Conservation (phyloP, 1,140 invertebrate genomes). For the Macrostomum lignano region DNA sequence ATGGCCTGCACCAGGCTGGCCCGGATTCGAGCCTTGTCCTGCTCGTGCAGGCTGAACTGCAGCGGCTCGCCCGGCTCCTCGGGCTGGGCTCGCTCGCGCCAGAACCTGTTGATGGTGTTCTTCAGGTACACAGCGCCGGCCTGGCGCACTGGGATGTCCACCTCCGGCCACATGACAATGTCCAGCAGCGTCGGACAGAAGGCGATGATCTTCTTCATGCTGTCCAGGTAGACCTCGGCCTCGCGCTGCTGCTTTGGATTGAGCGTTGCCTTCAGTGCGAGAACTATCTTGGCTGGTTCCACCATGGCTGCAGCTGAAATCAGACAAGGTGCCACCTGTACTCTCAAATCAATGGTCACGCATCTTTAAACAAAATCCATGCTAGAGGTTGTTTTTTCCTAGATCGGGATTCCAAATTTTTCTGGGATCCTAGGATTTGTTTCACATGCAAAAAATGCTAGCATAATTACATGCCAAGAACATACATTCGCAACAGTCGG, state of each 20-base stretch:
- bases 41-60: constrained; percentile 67
- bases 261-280: constrained; percentile 57
- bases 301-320: too few relatives aligned
- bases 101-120: constrained; percentile 59
- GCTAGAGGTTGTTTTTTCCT: too few relatives aligned
- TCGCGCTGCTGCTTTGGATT: constrained; percentile 56
- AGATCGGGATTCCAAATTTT: too few relatives aligned
- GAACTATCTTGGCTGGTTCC: constrained; percentile 55
- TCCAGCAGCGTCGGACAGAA: constrained; percentile 70
- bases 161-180: constrained; percentile 53
- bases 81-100: constrained; percentile 41
- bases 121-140: constrained; percentile 81
- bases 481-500: too few relatives aligned
- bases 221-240: constrained; percentile 60
- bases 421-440: too few relatives aligned
- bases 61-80: constrained; percentile 41
- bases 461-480: too few relatives aligned
- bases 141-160: too few relatives aligned
- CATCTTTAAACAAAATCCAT: too few relatives aligned
- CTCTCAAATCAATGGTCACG: too few relatives aligned
- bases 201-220: constrained; percentile 66
- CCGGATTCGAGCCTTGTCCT: constrained; percentile 66
- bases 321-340: too few relatives aligned
- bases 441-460: too few relatives aligned
- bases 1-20: constrained; percentile 76